A percentile compares a stretch with the other conserved stretches of the same genome.
Conservation (phyloP, 2,113 vertebrate genomes). For the Tetrao urogallus region DNA sequence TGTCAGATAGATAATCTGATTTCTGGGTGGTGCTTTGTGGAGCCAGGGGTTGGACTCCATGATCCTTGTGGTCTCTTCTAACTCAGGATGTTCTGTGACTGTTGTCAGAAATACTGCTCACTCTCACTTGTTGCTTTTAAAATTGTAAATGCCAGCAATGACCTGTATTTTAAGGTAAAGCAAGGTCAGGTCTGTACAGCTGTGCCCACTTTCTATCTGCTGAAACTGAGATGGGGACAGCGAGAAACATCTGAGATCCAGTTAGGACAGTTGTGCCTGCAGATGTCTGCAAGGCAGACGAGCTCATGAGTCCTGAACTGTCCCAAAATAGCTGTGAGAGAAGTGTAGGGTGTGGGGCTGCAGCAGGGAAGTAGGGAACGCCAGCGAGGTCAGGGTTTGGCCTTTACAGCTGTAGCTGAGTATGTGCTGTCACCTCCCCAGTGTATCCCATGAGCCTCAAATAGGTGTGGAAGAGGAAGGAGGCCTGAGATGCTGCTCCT, state of each 20-base stretch:
- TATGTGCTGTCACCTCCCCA: neutral
- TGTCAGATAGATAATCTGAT: too few relatives aligned
- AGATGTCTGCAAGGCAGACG: neutral
- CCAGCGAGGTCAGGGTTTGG: neutral
- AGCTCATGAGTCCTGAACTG: rapidly evolving
- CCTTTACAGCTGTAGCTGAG: neutral
- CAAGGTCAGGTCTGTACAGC: neutral
- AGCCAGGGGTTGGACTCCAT: too few relatives aligned
- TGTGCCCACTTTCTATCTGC: neutral
- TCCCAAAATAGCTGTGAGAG: neutral
- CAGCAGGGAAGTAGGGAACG: neutral
- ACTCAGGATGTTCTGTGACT: too few relatives aligned
- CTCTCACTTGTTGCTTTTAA: neutral
- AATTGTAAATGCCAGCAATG: neutral
- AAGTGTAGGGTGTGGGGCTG: rapidly evolving
- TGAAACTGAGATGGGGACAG: neutral
- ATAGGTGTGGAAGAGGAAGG: neutral
- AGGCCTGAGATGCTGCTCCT: neutral
- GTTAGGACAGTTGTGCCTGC: neutral
- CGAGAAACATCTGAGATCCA: rapidly evolving
- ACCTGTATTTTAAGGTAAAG: neutral
- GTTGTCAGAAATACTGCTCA: neutral
- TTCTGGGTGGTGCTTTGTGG: too few relatives aligned
- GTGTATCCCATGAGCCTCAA: neutral
- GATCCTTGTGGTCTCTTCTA: too few relatives aligned